Evolutionary conservation across 2,888 invertebrate species (phyloP).

Genomic region (Agapostemon virescens): DNA sequence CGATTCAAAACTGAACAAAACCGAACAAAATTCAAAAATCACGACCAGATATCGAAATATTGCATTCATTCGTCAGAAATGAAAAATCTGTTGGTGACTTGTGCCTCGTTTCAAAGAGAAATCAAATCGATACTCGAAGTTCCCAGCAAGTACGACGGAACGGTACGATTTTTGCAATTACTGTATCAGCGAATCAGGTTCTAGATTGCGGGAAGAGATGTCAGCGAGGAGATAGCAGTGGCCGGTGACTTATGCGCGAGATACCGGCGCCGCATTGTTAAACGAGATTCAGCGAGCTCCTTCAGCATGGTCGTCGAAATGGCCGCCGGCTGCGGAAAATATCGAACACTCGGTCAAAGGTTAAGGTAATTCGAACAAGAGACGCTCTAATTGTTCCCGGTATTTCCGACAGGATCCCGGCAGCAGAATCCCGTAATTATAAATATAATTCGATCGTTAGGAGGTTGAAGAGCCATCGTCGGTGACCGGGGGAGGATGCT

Average conservation of each 20-base stretch:
- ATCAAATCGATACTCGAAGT: neutral
- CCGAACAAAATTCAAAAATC: too few species aligned
- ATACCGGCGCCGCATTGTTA: neutral
- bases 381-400: slow-evolving; percentile 14
- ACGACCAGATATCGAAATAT: too few species aligned
- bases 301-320: neutral
- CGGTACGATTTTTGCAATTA: neutral
- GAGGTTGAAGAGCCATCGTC: slow-evolving; percentile 41
- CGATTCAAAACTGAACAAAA: too few species aligned
- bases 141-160: neutral
- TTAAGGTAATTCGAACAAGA: slow-evolving; percentile 11
- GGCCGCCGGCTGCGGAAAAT: neutral
- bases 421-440: slow-evolving; percentile 31
- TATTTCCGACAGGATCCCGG: slow-evolving; percentile 2
- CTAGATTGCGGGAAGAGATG: neutral
- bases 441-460: slow-evolving; percentile 38
- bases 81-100: too few species aligned
- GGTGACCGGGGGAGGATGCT: slow-evolving; percentile 38
- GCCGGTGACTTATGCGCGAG: neutral
- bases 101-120: neutral
- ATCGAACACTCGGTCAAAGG: slow-evolving; percentile 4
- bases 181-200: neutral
- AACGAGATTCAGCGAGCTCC: neutral
- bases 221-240: neutral
- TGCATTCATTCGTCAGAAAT: too few species aligned